Base-by-base conservation (phyloP, 1,140 invertebrate genomes). In the Linepithema humile region DNA sequence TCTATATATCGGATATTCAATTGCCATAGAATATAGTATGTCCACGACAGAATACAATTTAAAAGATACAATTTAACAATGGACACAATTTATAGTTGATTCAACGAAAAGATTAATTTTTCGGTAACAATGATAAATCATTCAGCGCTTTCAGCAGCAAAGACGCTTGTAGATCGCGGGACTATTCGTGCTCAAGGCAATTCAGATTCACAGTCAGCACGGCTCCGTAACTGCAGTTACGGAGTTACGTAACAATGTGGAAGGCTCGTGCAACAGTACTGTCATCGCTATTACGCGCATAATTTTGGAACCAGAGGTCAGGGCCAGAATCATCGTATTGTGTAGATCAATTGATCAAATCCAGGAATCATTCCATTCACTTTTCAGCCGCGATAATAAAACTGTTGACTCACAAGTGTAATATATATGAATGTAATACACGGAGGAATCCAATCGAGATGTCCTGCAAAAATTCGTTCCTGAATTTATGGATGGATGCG, bases 231-330 rank as follows among this genome's bases (percentile, higher is more conserved):
- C 10, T 43, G 35, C 53, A 60, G 10, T n/a, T 57, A 80, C 10
- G n/a, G 20, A 26, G 59, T 90, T 91, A 84, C 70, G 82, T 59
- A 89, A 90, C 60, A 15, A 60, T 32, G 83, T 45, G 82, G 74
- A 69, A 80, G 48, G 84, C 82, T 87, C 82, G 38, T 40, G 48
- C 40, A 26, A 57, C 65, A 26, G 57, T n/a, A n/a, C 15, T 62
- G 73, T 82, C 75, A 82, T 75, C 53, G 55, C 72, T 85, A 83
- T 86, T 70, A 40, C 35, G 50, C 86, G 53, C 80, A 70, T 86
- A 89, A 89, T 90, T 74, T 73, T 40, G 60, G 77, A 77, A 85
- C 55, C 85, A 88, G 84, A 82, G 91, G 85, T 91, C 85, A 90
- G 55, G 82, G 82, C 35, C 69, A 82, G 50, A 40, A 83, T 88